Conservation (phyloP, 2,888 invertebrate species). For the Torymus texanus region DNA sequence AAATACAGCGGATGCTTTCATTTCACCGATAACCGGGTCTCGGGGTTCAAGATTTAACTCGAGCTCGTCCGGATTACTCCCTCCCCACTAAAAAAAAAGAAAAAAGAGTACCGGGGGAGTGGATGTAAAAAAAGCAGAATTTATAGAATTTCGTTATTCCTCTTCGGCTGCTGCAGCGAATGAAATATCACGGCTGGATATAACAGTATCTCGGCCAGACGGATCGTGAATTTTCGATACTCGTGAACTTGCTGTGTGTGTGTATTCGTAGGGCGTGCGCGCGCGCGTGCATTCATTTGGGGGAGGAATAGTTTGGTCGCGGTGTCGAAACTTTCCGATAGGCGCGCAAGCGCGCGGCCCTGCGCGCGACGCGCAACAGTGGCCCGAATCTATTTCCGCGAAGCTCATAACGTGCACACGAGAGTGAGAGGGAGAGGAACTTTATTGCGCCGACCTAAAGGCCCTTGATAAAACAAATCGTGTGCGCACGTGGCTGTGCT, state of each 20-base stretch:
- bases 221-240: constrained; percentile 7
- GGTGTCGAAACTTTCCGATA: constrained; percentile 14
- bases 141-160: constrained; percentile 21
- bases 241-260: background rate
- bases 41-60: background rate
- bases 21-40: background rate
- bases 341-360: background rate
- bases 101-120: background rate
- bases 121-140: constrained; percentile 1
- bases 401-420: background rate
- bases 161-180: background rate
- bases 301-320: constrained; percentile 1
- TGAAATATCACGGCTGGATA: constrained; percentile 4
- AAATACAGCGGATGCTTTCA: background rate
- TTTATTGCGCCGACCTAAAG: constrained; percentile 32
- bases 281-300: constrained; percentile 3
- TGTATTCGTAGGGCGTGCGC: too few species aligned
- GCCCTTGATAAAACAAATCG: constrained; percentile 32
- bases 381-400: constrained; percentile 5
- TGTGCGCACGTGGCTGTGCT: background rate
- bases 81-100: background rate
- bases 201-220: background rate
- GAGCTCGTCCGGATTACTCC: too few species aligned
- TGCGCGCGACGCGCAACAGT: background rate
- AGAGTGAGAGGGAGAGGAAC: constrained; percentile 8